Conservation (phyloP, 1,140 invertebrate species). For the Vollenhovia emeryi region DNA sequence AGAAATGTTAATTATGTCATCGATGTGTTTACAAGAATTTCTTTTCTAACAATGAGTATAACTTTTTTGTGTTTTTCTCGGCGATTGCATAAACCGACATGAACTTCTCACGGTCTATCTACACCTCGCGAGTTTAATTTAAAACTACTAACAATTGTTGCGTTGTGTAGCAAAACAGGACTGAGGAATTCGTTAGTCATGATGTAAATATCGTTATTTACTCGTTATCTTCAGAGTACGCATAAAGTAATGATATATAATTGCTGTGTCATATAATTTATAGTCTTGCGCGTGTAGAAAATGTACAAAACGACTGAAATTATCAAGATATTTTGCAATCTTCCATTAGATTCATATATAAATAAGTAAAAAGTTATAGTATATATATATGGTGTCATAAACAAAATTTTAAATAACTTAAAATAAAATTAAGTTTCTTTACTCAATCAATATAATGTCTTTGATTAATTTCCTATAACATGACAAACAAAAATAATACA, state of each 20-base stretch:
- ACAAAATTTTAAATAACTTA: neutral
- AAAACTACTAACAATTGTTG: neutral
- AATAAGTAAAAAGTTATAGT: neutral
- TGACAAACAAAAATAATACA: neutral
- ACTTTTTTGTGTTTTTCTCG: neutral
- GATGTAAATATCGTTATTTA: neutral
- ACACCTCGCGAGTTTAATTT: neutral
- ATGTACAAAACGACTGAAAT: neutral
- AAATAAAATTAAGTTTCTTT: neutral
- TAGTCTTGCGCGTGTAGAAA: neutral
- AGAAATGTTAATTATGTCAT: neutral
- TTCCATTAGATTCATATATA: neutral
- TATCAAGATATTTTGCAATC: neutral
- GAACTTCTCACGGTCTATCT: neutral
- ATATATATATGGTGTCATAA: neutral
- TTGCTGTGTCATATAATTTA: neutral
- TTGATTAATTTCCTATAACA: neutral
- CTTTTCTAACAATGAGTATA: neutral
- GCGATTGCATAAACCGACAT: neutral
- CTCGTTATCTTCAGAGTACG: conserved; percentile 13
- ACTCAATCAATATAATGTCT: neutral
- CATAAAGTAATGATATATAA: conserved; percentile 10
- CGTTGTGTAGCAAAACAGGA: neutral
- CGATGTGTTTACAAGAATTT: neutral
- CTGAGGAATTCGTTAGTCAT: neutral